These are phyloP conservation scores for Andrena flavipes DNA, from an alignment of 2,888 invertebrate species.

Conservation along the genomic window DNA sequence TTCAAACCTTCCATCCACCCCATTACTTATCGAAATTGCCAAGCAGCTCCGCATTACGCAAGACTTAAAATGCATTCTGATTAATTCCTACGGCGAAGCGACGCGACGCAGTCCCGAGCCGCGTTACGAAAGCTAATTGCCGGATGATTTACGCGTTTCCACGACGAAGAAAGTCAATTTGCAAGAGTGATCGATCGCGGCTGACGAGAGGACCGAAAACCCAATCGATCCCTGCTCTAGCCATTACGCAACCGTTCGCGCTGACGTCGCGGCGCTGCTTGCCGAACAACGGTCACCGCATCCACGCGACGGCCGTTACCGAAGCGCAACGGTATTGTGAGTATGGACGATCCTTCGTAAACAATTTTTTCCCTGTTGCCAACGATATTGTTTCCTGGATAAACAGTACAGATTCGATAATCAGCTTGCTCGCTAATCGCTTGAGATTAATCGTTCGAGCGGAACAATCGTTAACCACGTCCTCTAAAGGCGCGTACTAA, in stretches of 20 bases:
- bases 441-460: conserved; percentile 5
- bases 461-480: not conserved
- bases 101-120: too few species aligned
- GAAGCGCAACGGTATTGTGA: conserved; percentile 65
- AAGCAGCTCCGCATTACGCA: too few species aligned
- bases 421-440: not conserved
- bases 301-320: conserved; percentile 33
- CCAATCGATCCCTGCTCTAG: not conserved
- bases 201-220: not conserved
- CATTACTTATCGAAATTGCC: too few species aligned
- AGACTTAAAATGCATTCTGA: too few species aligned
- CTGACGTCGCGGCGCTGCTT: conserved; percentile 41
- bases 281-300: conserved; percentile 49
- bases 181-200: too few species aligned
- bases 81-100: too few species aligned
- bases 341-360: conserved; percentile 40
- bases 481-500: too few species aligned
- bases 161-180: not conserved
- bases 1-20: too few species aligned
- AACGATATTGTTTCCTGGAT: not conserved
- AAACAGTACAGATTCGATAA: not conserved
- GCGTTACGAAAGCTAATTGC: not conserved
- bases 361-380: conserved; percentile 20
- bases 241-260: conserved; percentile 49
- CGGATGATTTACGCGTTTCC: not conserved